A percentile compares a stretch with the other conserved stretches of the same genome.
These are phyloP conservation scores for Exephanes ischioxanthus DNA, from an alignment of 2,888 invertebrate species.

Conservation along the genomic window DNA sequence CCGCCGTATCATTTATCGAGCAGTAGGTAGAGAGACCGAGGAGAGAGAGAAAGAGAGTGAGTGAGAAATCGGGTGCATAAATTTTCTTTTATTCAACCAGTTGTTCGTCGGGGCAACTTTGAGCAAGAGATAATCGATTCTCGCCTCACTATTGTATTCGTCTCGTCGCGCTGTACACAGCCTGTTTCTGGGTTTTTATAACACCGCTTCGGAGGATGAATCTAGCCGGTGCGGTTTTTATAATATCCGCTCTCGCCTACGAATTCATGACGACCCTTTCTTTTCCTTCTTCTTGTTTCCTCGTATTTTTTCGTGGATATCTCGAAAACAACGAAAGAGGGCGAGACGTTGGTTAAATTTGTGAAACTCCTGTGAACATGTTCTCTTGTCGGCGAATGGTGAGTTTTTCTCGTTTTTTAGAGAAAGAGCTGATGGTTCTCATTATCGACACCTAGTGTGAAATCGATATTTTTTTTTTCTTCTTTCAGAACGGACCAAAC, in stretches of 20 bases:
- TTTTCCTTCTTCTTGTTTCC: neutral
- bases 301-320: constrained; percentile 39
- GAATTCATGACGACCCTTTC: constrained; percentile 53
- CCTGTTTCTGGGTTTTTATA: neutral
- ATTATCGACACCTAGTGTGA: constrained; percentile 57
- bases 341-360: constrained; percentile 50
- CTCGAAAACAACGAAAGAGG: neutral
- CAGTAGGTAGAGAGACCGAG: neutral
- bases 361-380: constrained; percentile 51
- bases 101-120: constrained; percentile 42
- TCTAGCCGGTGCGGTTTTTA: constrained; percentile 39
- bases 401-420: neutral
- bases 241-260: constrained; percentile 38
- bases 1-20: constrained; percentile 67
- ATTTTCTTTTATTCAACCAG: constrained; percentile 67
- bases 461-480: constrained; percentile 56
- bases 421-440: constrained; percentile 50
- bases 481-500: constrained; percentile 21
- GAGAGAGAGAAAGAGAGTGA: neutral
- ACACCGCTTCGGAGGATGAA: constrained; percentile 22
- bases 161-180: constrained; percentile 25
- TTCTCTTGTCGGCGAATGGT: constrained; percentile 18
- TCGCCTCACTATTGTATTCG: constrained; percentile 45
- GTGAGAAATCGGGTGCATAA: constrained; percentile 67
- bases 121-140: constrained; percentile 44